Conservation (phyloP, 1,140 invertebrate species). For the Cecropterus lyciades region DNA sequence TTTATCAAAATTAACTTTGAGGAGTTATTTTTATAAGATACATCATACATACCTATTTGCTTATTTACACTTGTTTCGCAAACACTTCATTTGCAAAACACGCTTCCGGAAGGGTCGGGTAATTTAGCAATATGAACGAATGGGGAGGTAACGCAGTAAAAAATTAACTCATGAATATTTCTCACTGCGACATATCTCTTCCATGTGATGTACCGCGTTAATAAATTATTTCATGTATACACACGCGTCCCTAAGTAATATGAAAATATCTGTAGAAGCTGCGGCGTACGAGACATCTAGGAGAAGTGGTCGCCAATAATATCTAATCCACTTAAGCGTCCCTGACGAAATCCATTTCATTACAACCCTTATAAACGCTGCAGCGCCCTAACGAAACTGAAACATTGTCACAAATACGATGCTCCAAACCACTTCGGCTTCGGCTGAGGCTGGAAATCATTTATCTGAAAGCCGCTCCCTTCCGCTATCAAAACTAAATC, state of each 20-base stretch:
- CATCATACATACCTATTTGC: not conserved
- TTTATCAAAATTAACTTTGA: too few species aligned
- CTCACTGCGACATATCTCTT: constrained; percentile 32
- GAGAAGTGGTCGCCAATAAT: constrained; percentile 43
- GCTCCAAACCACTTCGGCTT: constrained; percentile 56
- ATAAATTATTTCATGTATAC: constrained; percentile 32
- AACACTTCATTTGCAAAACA: constrained; percentile 27
- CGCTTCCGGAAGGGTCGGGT: constrained; percentile 7
- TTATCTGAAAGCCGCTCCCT: constrained; percentile 78
- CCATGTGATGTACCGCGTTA: constrained; percentile 25
- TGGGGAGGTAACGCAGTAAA: constrained; percentile 33
- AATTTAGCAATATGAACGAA: constrained; percentile 28
- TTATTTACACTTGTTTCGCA: not conserved
- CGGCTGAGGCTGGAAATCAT: constrained; percentile 61
- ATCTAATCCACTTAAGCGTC: constrained; percentile 67
- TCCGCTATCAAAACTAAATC: constrained; percentile 81
- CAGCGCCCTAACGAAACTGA: constrained; percentile 54
- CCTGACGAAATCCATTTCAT: constrained; percentile 67
- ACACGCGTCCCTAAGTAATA: constrained; percentile 28
- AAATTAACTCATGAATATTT: constrained; percentile 36
- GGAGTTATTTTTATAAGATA: too few species aligned
- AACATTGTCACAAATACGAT: constrained; percentile 69
- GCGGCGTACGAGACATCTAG: constrained; percentile 16
- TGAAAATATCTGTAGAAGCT: constrained; percentile 25
- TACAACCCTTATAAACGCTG: constrained; percentile 61